phyloP scores from a whole-genome alignment of 2,113 vertebrate genomes.

The Hemiprocne comata region DNA sequence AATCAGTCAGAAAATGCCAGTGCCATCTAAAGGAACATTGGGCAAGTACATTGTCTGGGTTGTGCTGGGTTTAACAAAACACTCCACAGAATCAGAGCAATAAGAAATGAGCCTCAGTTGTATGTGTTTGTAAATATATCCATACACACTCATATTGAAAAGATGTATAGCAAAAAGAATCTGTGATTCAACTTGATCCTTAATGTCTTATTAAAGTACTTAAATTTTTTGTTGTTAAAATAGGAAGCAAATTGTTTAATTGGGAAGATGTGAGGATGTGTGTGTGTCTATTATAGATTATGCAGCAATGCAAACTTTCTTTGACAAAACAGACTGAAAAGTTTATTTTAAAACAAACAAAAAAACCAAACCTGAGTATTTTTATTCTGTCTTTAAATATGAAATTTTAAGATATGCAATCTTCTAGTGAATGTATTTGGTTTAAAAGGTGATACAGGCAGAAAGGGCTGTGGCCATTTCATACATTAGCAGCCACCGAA shows the following conservation, averaged over 20 bases:
- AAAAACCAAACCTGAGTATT: too few relatives aligned
- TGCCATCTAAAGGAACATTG: not conserved
- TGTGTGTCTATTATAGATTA: not conserved
- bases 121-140: not conserved
- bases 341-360: not conserved
- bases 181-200: not conserved
- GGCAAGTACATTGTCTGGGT: not conserved
- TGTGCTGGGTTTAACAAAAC: not conserved
- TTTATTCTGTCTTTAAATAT: not conserved
- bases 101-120: not conserved
- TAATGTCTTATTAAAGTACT: not conserved
- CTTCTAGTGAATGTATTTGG: not conserved
- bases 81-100: not conserved
- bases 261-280: not conserved
- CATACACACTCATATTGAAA: not conserved
- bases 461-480: not conserved
- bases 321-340: not conserved
- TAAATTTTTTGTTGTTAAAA: not conserved
- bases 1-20: not conserved
- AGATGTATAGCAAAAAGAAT: accelerated
- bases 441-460: not conserved
- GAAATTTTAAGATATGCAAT: not conserved
- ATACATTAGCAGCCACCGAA: not conserved
- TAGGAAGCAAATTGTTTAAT: not conserved
- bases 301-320: not conserved